phyloP scores from a whole-genome alignment of 2,888 invertebrate genomes.

The Arrhopalites spinosus region DNA sequence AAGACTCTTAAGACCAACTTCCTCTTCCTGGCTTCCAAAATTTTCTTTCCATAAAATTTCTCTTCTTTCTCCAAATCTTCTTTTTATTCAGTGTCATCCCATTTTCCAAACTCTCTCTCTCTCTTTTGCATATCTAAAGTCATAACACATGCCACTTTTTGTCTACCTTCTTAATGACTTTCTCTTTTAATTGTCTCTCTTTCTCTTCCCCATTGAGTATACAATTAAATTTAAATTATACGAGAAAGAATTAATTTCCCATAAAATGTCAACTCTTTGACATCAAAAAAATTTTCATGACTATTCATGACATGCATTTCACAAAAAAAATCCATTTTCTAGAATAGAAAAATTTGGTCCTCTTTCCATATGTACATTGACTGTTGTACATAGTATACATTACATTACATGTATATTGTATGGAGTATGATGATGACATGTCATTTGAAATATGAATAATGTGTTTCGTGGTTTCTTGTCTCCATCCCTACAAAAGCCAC shows the following conservation, averaged over 20 bases:
- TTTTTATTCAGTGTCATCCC: neutral
- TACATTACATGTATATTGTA: too few relatives aligned
- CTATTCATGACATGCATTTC: too few relatives aligned
- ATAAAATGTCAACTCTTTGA: too few relatives aligned
- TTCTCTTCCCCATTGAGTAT: neutral
- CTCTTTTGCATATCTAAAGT: neutral
- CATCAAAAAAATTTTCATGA: too few relatives aligned
- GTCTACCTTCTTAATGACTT: constrained; percentile 6
- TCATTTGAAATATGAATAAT: neutral
- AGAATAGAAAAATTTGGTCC: too few relatives aligned
- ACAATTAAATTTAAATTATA: neutral
- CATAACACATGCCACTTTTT: too few relatives aligned
- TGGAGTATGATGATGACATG: neutral
- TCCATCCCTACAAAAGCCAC: neutral
- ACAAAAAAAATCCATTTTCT: too few relatives aligned
- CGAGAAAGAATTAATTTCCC: too few relatives aligned
- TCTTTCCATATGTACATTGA: too few relatives aligned
- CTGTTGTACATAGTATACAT: too few relatives aligned
- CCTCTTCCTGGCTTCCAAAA: neutral
- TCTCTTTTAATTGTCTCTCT: neutral
- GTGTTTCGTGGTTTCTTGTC: neutral
- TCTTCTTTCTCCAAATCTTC: neutral
- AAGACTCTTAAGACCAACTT: too few relatives aligned
- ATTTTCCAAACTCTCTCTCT: neutral
- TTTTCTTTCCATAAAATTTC: neutral